These are phyloP conservation scores for Leucozona laternaria DNA, from an alignment of 2,888 invertebrate species.

Conservation along the genomic window DNA sequence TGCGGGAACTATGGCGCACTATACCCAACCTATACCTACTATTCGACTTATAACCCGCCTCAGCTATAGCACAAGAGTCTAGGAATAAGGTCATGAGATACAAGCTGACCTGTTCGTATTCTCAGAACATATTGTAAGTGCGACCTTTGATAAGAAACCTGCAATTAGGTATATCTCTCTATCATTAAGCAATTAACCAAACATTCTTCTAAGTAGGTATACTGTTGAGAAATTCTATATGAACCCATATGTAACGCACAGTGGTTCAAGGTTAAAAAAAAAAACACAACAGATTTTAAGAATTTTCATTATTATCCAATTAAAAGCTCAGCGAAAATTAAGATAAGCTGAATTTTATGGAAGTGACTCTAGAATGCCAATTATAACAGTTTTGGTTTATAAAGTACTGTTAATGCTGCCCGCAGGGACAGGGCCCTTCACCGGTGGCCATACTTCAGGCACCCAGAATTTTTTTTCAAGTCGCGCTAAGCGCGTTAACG, in stretches of 20 bases:
- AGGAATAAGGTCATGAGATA: conserved; percentile 52
- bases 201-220: neutral
- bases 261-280: neutral
- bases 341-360: too few relatives aligned
- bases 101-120: conserved; percentile 33
- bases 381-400: too few relatives aligned
- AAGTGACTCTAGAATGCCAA: too few relatives aligned
- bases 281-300: neutral
- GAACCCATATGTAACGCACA: neutral
- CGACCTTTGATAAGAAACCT: conserved; percentile 46
- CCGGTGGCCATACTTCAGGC: too few relatives aligned
- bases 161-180: too few relatives aligned
- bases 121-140: neutral
- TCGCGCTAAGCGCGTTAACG: too few relatives aligned
- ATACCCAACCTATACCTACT: neutral
- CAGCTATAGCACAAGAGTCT: neutral
- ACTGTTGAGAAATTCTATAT: neutral
- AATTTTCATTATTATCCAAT: neutral
- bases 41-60: conserved; percentile 48
- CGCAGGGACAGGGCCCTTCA: too few relatives aligned
- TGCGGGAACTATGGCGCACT: conserved; percentile 53
- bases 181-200: too few relatives aligned
- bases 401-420: too few relatives aligned
- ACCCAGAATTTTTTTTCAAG: too few relatives aligned
- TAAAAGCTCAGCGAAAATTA: too few relatives aligned